phyloP scores from a whole-genome alignment of 2,113 vertebrate genomes.

The Butorides virescens region DNA sequence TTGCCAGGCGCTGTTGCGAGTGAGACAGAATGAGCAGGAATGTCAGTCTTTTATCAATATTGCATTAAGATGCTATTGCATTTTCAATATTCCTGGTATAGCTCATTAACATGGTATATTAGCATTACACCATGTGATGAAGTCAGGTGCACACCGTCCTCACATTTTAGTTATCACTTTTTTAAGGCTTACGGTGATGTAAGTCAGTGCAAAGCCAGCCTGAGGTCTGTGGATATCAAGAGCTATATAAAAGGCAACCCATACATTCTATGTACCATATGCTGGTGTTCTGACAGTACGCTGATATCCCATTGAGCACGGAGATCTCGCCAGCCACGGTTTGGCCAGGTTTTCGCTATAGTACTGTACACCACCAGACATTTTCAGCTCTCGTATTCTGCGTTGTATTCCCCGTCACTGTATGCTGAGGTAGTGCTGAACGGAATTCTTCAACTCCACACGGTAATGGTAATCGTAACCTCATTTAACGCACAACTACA shows the following conservation, averaged over 20 bases:
- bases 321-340: background rate
- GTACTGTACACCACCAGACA: background rate
- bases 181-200: background rate
- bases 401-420: background rate
- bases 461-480: background rate
- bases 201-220: background rate
- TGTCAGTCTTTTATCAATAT: constrained; percentile 59
- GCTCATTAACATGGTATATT: constrained; percentile 40
- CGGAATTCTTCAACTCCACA: background rate
- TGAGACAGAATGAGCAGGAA: constrained; percentile 8
- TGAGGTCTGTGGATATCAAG: background rate
- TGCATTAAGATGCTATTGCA: constrained; percentile 44
- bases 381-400: background rate
- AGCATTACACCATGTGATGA: background rate
- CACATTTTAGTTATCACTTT: background rate
- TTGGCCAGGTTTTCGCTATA: background rate
- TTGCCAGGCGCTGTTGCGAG: constrained; percentile 27
- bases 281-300: background rate
- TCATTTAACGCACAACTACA: background rate
- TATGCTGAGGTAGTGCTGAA: background rate
- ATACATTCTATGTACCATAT: background rate
- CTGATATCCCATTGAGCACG: background rate
- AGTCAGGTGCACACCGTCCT: background rate
- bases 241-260: background rate
- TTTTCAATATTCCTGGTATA: constrained; percentile 32